Evolutionary conservation across 2,888 invertebrate genomes (phyloP).

Genomic region (Apoda limacodes): DNA sequence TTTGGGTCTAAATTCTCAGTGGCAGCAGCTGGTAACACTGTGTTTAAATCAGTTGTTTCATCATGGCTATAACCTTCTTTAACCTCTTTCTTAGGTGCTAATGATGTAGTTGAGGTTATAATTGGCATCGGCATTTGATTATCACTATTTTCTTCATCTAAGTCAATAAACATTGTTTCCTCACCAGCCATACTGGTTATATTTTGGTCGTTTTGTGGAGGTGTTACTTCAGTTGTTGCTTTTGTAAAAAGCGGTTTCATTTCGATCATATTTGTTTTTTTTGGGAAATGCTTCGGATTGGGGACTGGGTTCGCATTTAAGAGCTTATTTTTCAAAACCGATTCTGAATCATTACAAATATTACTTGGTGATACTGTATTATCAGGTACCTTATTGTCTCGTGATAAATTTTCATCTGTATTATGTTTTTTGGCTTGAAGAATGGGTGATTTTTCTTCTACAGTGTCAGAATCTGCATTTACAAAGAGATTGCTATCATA

Average conservation of each 20-base stretch:
- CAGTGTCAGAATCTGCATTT: not conserved
- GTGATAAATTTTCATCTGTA: slow-evolving; percentile 19
- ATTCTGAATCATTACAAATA: slow-evolving; percentile 20
- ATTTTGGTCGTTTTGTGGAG: slow-evolving; percentile 7
- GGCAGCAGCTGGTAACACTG: slow-evolving; percentile 11
- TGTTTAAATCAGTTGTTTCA: not conserved
- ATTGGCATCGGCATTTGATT: too few relatives aligned
- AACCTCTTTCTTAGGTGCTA: slow-evolving; percentile 22
- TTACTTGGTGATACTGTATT: not conserved
- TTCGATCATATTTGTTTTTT: slow-evolving; percentile 23
- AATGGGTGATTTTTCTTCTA: not conserved
- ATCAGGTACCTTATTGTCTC: not conserved
- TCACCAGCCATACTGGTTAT: not conserved
- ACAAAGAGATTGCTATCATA: not conserved
- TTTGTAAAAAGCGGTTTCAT: too few relatives aligned
- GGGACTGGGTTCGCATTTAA: slow-evolving; percentile 45
- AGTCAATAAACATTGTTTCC: too few relatives aligned
- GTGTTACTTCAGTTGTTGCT: slow-evolving; percentile 10
- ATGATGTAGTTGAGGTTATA: slow-evolving; percentile 42
- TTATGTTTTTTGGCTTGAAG: too few relatives aligned
- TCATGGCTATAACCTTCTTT: not conserved
- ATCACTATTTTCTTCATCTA: too few relatives aligned
- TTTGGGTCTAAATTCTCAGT: slow-evolving; percentile 7
- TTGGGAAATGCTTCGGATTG: slow-evolving; percentile 52
- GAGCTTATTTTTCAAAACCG: slow-evolving; percentile 24